Conservation (phyloP, 2,113 vertebrate genomes). For the Melierax canorus region DNA sequence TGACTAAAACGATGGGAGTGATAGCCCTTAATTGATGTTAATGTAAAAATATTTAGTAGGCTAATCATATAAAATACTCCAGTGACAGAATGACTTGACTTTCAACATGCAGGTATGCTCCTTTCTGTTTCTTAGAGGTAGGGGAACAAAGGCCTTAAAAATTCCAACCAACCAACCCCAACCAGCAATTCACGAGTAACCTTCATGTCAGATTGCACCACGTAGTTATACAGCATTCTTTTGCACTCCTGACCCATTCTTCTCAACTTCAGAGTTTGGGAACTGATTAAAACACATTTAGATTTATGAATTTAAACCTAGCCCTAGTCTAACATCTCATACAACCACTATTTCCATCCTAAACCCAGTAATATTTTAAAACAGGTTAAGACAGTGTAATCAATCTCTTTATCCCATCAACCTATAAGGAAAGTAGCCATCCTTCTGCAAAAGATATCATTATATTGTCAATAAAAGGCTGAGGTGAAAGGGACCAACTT, state of each 20-base stretch:
- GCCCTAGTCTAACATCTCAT: not conserved
- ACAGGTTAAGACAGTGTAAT: not conserved
- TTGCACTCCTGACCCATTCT: not conserved
- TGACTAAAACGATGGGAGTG: not conserved
- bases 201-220: not conserved
- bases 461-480: not conserved
- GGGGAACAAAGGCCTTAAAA: not conserved
- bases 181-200: not conserved
- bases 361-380: not conserved
- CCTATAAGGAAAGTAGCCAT: not conserved
- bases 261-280: not conserved
- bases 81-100: not conserved
- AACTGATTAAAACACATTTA: not conserved
- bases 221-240: rapidly evolving
- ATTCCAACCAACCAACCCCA: not conserved
- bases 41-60: not conserved
- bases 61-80: not conserved
- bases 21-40: not conserved
- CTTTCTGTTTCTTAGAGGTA: not conserved
- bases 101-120: not conserved
- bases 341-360: not conserved
- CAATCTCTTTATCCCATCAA: not conserved
- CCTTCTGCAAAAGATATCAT: not conserved
- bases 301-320: not conserved
- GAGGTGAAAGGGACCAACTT: constrained; percentile 15